Evolutionary conservation across 2,888 invertebrate species (phyloP), one percentile per base, ranked within the genome.

Genomic region (Branchellion lobata): DNA sequence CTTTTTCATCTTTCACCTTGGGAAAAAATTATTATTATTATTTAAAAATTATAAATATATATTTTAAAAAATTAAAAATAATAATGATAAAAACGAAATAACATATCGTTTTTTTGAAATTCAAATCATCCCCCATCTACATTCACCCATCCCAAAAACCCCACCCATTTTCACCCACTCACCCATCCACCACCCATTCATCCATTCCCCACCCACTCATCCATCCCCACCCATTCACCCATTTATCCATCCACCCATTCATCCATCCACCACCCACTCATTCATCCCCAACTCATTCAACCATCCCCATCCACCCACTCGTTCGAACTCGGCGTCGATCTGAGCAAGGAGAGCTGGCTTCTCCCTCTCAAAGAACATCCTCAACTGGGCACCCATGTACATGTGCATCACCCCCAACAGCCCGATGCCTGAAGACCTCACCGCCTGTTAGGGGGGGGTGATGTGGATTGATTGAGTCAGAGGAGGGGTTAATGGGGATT

Each of bases 311-410:
- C n/a, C 51, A 75, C 61, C 36, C 24, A 89, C 89, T 87, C 94
- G 95, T 81, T 94, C 94, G 84, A 94, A 91, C 86, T 95, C 95
- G 29, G 92, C 90, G 86, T 93, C 92, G 81, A 96, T 94, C 86
- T 93, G 92, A 84, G 94, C 93, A 71, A 92, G 91, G 0, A 95
- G 88, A 0, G 93, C 92, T 0, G 94, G 91, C 85, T 95, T 96
- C 86, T 96, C 96, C 82, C 91, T 91, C 83, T 95, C 95, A 84
- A 95, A 94, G 85, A 93, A 92, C 84, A 90, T 90, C 83, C 93
- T 90, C 0, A 95, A 86, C 21, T 91, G 91, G 21, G 83, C 83
- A 0, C 95, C 95, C 89, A 94, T 91, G 85, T 92, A 94, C 83
- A 95, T 88, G 72, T 93, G 93, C 84, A 95, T 89, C 0, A 92